A percentile compares a stretch with the other conserved stretches of the same genome.
Conservation (phyloP, 1,140 invertebrate species). For the Stegodyphus mimosarum region DNA sequence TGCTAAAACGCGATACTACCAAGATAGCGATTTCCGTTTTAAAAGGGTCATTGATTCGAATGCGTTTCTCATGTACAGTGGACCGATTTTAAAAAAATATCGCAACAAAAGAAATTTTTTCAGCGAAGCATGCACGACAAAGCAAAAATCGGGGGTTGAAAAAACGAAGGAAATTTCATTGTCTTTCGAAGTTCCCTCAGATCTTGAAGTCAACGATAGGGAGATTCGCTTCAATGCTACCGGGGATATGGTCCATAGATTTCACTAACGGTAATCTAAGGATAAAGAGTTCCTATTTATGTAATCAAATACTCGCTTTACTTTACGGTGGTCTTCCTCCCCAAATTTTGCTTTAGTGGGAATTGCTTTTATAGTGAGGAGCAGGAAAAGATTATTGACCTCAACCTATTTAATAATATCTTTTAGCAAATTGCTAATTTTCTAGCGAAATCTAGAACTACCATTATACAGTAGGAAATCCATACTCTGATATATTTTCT, state of each 20-base stretch:
- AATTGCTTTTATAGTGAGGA: too few species aligned
- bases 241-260: not conserved
- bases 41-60: not conserved
- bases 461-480: too few species aligned
- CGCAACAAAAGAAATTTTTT: not conserved
- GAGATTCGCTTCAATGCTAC: not conserved
- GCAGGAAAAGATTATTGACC: too few species aligned
- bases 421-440: too few species aligned
- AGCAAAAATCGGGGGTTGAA: too few species aligned
- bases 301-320: not conserved
- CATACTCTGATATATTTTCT: too few species aligned
- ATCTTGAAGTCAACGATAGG: not conserved
- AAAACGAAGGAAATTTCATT: too few species aligned
- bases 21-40: not conserved
- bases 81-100: not conserved
- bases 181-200: too few species aligned
- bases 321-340: too few species aligned
- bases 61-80: not conserved
- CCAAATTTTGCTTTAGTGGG: too few species aligned
- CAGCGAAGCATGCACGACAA: not conserved
- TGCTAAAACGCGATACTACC: not conserved
- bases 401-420: too few species aligned
- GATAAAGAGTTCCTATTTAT: conserved; percentile 1
- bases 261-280: not conserved
- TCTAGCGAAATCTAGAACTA: too few species aligned